A percentile compares a stretch with the other conserved stretches of the same genome.
These are phyloP conservation scores for Brachionus paranguensis DNA, from an alignment of 1,140 invertebrate genomes.

Conservation along the genomic window DNA sequence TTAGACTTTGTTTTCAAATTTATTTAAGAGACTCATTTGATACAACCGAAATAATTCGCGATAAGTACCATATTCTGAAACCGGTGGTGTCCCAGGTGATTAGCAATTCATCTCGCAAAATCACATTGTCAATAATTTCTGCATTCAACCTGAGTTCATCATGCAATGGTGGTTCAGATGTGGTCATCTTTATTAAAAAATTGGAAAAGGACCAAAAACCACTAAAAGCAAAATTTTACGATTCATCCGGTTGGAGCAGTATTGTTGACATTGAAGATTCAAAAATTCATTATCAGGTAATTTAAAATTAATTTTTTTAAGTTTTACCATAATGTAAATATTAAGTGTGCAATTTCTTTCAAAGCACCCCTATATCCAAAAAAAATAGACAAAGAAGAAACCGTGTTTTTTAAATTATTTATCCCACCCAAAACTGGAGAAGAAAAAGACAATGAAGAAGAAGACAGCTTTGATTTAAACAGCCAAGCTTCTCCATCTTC, in stretches of 20 bases:
- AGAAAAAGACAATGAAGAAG: slow-evolving; percentile 3
- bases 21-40: slow-evolving; percentile 6
- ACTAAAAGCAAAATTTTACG: background rate
- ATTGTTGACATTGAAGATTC: background rate
- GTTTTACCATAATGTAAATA: background rate
- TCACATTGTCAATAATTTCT: background rate
- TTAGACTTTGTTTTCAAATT: slow-evolving; percentile 18
- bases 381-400: background rate
- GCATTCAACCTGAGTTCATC: background rate
- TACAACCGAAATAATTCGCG: background rate
- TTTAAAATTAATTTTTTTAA: background rate
- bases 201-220: slow-evolving; percentile 14
- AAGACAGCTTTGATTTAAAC: background rate
- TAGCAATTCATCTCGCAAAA: background rate
- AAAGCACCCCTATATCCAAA: background rate
- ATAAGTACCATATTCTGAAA: slow-evolving; percentile 13
- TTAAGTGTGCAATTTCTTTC: background rate
- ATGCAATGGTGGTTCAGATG: background rate
- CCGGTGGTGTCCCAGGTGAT: background rate
- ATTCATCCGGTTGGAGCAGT: background rate
- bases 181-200: slow-evolving; percentile 3
- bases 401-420: background rate
- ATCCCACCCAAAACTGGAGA: background rate
- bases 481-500: background rate
- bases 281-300: slow-evolving; percentile 23